Evolutionary conservation across 2,888 invertebrate species (phyloP), one percentile per base, ranked within the genome.

Genomic region (Ischnus inquisitorius): DNA sequence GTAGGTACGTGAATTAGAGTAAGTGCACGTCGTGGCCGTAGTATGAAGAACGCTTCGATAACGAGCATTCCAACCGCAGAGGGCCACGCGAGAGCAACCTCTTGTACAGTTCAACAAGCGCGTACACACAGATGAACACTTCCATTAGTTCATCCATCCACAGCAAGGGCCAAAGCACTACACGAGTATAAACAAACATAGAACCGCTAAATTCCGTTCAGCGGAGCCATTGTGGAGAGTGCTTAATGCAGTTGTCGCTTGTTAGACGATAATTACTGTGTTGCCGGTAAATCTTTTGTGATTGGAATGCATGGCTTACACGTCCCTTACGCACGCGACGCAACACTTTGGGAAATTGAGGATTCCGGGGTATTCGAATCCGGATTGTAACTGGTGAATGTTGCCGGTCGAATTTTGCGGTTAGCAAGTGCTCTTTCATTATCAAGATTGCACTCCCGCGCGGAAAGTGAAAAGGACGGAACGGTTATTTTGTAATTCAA

Each of bases 41-140:
- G 71, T 67, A 72, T 54, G 60, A 79, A 75, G 69, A 43, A 74
- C 67, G 72, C 82, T 77, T 60, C 41, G 65, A 54, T 75, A 79
- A 83, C 79, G 74, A 74, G 78, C 64, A 12, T 46, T 46, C 51
- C 74, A 12, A 57, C 54, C 54, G 46, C 68, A 39, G 64, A 57
- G 65, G 57, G 60, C 16, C 65, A 62, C 72, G 57, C 43, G 60
- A 72, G 72, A 25, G 43, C 14, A 46, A 46, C 65, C 41, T 39
- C 65, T 46, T n/a, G 39, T 64, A 41, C 14, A 41, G 64, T 25
- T 79, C 43, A 28, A 72, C 16, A 69, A n/a, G 51, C 28, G 12
- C 25, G 22, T 16, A 34, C 19, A 54, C 54, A 22, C 22, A 22
- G 54, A 54, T 8, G 19, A 10, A 54, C 54, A 54, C 19, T 54